phyloP scores from a whole-genome alignment of 1,140 invertebrate species.

The Bombus affinis region DNA sequence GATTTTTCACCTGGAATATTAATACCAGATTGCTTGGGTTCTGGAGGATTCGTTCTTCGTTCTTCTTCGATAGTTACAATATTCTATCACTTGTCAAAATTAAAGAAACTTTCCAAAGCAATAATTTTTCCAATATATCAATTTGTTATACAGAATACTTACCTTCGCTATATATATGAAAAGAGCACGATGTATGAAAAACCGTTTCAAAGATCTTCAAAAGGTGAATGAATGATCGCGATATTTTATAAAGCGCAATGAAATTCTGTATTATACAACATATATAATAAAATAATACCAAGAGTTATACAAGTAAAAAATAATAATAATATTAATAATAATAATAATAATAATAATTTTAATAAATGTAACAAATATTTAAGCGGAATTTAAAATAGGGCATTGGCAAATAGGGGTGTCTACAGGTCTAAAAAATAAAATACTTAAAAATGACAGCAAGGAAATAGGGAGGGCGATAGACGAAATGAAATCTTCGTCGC shows the following conservation, averaged over 20 bases:
- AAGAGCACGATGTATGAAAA: neutral
- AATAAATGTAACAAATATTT: conserved; percentile 62
- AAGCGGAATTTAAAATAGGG: conserved; percentile 55
- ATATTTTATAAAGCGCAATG: conserved; percentile 58
- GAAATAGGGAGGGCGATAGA: neutral
- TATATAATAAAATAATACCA: conserved; percentile 67
- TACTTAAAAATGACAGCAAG: conserved; percentile 33
- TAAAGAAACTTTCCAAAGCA: neutral
- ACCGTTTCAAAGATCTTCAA: neutral
- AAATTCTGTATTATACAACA: conserved; percentile 69
- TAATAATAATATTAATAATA: conserved; percentile 62
- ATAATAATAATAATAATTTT: conserved; percentile 33
- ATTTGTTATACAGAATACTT: neutral
- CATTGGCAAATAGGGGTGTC: conserved; percentile 45
- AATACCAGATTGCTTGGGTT: too few relatives aligned
- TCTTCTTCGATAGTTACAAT: neutral
- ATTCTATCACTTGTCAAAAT: neutral
- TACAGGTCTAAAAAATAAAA: conserved; percentile 50
- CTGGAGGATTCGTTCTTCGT: too few relatives aligned
- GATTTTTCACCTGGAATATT: neutral
- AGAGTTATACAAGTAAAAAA: conserved; percentile 62
- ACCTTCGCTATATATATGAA: neutral
- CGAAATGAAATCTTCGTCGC: neutral
- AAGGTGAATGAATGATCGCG: conserved; percentile 22
- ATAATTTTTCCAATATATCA: neutral